Conservation (phyloP, 2,888 invertebrate species). For the Sphecodes monilicornis region DNA sequence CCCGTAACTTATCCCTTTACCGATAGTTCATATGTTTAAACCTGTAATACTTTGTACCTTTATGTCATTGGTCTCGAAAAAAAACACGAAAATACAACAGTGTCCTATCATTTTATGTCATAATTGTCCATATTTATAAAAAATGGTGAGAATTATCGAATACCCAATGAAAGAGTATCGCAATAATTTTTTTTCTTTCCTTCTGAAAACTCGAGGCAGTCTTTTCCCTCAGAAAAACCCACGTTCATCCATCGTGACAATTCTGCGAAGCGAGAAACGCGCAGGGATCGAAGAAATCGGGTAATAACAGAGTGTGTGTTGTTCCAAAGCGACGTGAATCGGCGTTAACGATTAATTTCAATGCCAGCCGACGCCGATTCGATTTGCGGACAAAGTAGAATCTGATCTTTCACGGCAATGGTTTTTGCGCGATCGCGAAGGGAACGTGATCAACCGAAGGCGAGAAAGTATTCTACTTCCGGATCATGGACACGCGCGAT, state of each 20-base stretch:
- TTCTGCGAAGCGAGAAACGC: background rate
- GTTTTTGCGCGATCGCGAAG: constrained; percentile 33
- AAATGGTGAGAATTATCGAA: background rate
- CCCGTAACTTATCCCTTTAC: too few relatives aligned
- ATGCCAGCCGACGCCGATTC: constrained; percentile 48
- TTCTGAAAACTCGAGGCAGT: background rate
- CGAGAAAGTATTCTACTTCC: constrained; percentile 4
- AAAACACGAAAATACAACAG: too few relatives aligned
- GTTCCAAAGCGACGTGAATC: constrained; percentile 13
- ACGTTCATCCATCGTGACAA: constrained; percentile 13
- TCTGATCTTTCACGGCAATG: constrained; percentile 30
- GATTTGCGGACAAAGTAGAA: constrained; percentile 33
- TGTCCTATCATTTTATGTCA: too few relatives aligned
- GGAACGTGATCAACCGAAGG: constrained; percentile 12
- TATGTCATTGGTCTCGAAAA: too few relatives aligned
- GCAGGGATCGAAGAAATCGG: constrained; percentile 19
- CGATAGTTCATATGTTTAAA: too few relatives aligned
- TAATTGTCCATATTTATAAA: too few relatives aligned
- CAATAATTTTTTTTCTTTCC: background rate
- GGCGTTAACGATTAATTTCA: constrained; percentile 49
- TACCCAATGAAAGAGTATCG: background rate
- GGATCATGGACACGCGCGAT: background rate
- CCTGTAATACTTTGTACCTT: too few relatives aligned
- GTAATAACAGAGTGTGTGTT: constrained; percentile 14
- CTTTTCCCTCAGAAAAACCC: background rate